Conservation (phyloP, 2,888 invertebrate genomes). For the Pachymerium ferrugineum region DNA sequence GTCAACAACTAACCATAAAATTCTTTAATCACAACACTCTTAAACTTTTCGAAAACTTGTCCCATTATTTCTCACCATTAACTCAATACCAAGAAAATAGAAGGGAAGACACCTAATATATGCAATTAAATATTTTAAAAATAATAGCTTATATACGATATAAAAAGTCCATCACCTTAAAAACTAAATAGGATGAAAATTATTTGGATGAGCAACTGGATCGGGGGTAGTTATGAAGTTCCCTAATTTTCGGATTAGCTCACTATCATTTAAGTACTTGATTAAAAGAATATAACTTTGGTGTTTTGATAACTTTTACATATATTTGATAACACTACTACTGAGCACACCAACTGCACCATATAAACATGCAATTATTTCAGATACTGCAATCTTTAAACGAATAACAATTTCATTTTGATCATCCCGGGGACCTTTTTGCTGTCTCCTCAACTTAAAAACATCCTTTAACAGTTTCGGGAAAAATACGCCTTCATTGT, state of each 20-base stretch:
- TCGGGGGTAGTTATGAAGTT: neutral
- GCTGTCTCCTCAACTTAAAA: neutral
- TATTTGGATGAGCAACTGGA: neutral
- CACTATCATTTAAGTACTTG: neutral
- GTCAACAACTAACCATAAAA: too few relatives aligned
- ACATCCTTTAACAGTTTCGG: conserved; percentile 36
- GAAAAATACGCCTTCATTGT: conserved; percentile 35
- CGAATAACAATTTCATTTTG: neutral
- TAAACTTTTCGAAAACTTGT: too few relatives aligned
- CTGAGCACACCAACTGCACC: neutral
- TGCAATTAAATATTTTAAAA: neutral
- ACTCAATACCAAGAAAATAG: neutral
- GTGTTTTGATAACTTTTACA: neutral
- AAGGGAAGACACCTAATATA: neutral
- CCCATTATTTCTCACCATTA: neutral
- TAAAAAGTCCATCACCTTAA: neutral
- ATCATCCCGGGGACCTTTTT: neutral
- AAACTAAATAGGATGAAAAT: neutral
- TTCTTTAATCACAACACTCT: too few relatives aligned
- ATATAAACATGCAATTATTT: neutral
- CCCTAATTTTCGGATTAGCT: neutral
- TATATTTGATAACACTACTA: neutral
- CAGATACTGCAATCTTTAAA: neutral
- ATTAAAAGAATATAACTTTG: conserved; percentile 1
- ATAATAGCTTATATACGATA: too few relatives aligned